These are phyloP conservation scores for Pseudotriccus pelzelni DNA, from an alignment of 2,797 vertebrate genomes.

Conservation along the genomic window DNA sequence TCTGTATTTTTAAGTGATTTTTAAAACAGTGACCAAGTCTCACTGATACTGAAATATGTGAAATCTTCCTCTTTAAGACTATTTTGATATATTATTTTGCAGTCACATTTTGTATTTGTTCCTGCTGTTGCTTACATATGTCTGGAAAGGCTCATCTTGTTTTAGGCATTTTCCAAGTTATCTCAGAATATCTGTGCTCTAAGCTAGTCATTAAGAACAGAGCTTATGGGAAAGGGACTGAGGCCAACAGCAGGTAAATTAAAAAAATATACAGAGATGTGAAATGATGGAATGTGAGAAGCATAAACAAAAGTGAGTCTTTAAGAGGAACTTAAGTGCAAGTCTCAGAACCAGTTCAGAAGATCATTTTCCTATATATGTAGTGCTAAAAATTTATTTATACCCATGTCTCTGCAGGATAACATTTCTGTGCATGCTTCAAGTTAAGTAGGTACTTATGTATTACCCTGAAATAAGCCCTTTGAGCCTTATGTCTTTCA, in stretches of 20 bases:
- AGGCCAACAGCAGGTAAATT: neutral
- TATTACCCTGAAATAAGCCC: neutral
- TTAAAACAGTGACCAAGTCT: neutral
- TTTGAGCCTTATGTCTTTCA: neutral
- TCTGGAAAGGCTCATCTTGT: neutral
- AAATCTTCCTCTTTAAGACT: neutral
- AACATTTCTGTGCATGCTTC: neutral
- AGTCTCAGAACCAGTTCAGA: neutral
- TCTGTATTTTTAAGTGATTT: neutral
- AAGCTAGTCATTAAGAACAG: neutral
- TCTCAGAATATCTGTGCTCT: neutral
- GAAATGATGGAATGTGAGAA: neutral
- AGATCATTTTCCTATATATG: neutral
- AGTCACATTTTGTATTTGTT: neutral
- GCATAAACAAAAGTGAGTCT: neutral
- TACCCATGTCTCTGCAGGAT: neutral
- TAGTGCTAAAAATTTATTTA: neutral
- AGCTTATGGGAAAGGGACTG: neutral
- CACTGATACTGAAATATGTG: neutral
- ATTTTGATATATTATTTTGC: neutral
- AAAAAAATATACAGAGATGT: neutral
- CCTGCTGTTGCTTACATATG: neutral
- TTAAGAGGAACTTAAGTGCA: neutral
- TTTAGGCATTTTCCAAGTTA: neutral
- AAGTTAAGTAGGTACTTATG: neutral